Evolutionary conservation across 2,797 vertebrate species (phyloP), one percentile per base, ranked within the genome.

Genomic region (Lemur catta): DNA sequence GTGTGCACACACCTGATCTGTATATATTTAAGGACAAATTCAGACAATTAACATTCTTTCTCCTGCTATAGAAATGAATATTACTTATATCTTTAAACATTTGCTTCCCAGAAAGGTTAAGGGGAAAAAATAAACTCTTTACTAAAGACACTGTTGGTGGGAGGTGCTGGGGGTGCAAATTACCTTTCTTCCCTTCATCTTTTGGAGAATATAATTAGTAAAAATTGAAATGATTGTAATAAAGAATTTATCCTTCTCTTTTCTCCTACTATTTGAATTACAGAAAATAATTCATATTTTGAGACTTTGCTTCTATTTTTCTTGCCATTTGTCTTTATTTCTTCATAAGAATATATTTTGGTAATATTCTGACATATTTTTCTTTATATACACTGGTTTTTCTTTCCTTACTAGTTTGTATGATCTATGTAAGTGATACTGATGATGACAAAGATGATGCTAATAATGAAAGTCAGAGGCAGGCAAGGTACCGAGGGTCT

Each of bases 21-120:
- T 67, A 38, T 93, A 94, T 48, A 59, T 20, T 87, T 84, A 76
- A 86, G 55, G 89, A 33, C 48, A 92, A 79, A 26, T 81, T 79
- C 84, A 84, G 50, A 52, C n/a, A 97, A 92, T 94, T 41, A 89
- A 41, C 93, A 80, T 50, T 87, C 50, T 90, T 80, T 61, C 57
- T 96, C 93, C 81, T 81, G 43, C 14, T 95, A 35, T 38, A 82
- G 52, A 96, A 93, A 59, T 63, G 63, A 89, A n/a, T 80, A 76
- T 94, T 84, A 52, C 15, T 55, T 91, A 74, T 33, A 52, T 46
- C 22, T 82, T 94, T 63, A 57, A 96, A 81, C 33, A 72, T 61
- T 91, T 67, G 6, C 81, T 97, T 84, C 75, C 55, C 14, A 76
- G 59, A 89, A 97, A 61, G 2, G 2, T 41, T 69, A n/a, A 91